Evolutionary conservation across 2,888 invertebrate genomes (phyloP), one percentile per base, ranked within the genome.

Genomic region (Acleris cristana): DNA sequence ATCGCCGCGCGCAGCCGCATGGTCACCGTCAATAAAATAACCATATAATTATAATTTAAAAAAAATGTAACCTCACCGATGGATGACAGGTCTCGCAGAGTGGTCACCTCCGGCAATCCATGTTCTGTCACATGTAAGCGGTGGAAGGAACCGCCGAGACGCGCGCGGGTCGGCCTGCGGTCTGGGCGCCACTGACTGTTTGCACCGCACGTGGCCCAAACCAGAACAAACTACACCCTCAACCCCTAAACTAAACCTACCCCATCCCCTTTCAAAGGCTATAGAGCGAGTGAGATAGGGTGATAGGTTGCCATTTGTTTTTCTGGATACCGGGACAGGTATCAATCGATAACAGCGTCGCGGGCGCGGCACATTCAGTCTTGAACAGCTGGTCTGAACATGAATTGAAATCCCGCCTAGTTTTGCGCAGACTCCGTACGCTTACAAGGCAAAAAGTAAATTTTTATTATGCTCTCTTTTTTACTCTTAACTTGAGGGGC

Each of bases 341-440:
- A 88, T 88, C 89, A 88, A 86, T 89, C 90, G 90, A 92, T 91
- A 90, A 90, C 90, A 90, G 90, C 80, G 84, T 86, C 87, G 89
- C 88, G 85, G 81, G 88, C 88, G 88, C 88, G 87, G 81, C 86
- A 86, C 91, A 90, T 90, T 91, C 90, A 90, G 40, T 87, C 79
- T 85, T 78, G 85, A 92, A 91, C 92, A 92, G 92, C 92, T 92
- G 92, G 85, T 85, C 90, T 90, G 90, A 91, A 88, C 92, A 92
- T 92, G 92, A 92, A 92, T 92, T 86, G 89, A 83, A 78, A 74
- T 75, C 79, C 73, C 75, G 72, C 73, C 26, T 69, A 40, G 56
- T 65, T 65, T 60, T 65, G 70, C 65, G 52, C 64, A 61, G 55
- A n/a, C 21, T 49, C 18, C 23, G 34, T 7, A 48, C 10, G 12